These are phyloP conservation scores for Tethya wilhelma DNA, from an alignment of 37 sponge, comb jelly and placozoan genomes.

Conservation along the genomic window DNA sequence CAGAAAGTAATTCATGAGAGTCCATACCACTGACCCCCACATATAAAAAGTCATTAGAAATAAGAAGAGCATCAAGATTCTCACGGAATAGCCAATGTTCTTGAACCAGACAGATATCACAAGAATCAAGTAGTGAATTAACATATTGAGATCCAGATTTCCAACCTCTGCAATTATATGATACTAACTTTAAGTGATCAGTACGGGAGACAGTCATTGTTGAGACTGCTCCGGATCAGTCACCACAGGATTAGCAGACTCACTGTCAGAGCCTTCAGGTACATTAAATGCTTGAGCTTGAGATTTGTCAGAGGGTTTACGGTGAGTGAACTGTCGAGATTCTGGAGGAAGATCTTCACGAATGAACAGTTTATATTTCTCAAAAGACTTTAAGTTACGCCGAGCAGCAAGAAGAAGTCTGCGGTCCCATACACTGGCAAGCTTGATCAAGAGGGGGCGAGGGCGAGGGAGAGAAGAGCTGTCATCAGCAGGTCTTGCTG, in stretches of 20 bases:
- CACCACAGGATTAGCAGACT: background rate
- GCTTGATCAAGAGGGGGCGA: background rate
- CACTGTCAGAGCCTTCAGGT: background rate
- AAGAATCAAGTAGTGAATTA: background rate
- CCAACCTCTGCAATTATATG: constrained; percentile 1
- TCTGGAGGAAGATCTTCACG: no score
- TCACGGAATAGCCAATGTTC: background rate
- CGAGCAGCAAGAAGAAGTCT: background rate
- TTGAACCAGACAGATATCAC: background rate
- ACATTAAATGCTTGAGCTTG: background rate
- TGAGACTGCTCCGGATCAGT: no score
- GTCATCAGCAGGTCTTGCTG: background rate
- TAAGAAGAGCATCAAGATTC: background rate
- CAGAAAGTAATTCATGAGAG: background rate
- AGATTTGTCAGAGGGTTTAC: background rate
- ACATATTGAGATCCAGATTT: background rate
- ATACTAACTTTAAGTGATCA: no score
- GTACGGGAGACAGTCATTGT: no score
- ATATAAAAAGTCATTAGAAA: background rate
- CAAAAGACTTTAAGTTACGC: background rate
- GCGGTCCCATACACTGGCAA: background rate
- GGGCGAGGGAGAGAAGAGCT: no score
- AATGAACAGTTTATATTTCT: background rate
- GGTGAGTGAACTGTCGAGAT: no score
- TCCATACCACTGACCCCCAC: background rate